Evolutionary conservation across 2,797 vertebrate species (phyloP), one percentile per base, ranked within the genome.

Genomic region (Acanthurus leucopareius): DNA sequence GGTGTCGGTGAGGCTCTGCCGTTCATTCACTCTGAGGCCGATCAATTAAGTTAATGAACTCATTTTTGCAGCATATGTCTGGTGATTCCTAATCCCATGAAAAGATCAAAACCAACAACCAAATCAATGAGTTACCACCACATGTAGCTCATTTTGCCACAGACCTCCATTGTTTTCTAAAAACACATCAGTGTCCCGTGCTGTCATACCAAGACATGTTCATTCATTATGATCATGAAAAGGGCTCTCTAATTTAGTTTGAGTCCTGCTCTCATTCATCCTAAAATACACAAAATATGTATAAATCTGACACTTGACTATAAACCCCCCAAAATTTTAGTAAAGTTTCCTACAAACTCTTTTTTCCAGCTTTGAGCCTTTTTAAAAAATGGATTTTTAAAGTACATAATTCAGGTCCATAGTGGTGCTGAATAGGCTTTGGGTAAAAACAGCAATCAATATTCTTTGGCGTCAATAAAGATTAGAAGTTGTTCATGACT

Each of bases 1-100:
- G 42, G 62, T 76, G 80, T 44, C 17, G 8, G 52, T 88, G 87
- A 91, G 65, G 90, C 82, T 89, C 57, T 19, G 5, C 32, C 32
- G 5, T 32, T 58, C 32, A 48, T 64, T 82, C 63, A 42, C 53
- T 56, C 19, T 74, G 44, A 54, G 42, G 59, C 38, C 0, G 19
- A 45, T 45, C 17, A 19, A 68, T 75, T 13, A 32, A 6, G 15
- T 40, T 47, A 20, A 56, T 25, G 6, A 9, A 38, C 9, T 38
- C 1, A 20, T 47, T 7, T 0, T 47, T 51, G 19, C 17, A 35
- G 17, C 4, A 17, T 10, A 17, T 7, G 20, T 61, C 47, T 15
- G 16, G 10, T 42, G 16, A 48, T 53, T 53, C 7, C 8, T n/a
- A 38, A 51, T 28, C 22, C 22, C 2, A 16, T 17, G 9, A 16